Evolutionary conservation across 2,797 vertebrate species (phyloP).

Genomic region (Chiroxiphia lanceolata): DNA sequence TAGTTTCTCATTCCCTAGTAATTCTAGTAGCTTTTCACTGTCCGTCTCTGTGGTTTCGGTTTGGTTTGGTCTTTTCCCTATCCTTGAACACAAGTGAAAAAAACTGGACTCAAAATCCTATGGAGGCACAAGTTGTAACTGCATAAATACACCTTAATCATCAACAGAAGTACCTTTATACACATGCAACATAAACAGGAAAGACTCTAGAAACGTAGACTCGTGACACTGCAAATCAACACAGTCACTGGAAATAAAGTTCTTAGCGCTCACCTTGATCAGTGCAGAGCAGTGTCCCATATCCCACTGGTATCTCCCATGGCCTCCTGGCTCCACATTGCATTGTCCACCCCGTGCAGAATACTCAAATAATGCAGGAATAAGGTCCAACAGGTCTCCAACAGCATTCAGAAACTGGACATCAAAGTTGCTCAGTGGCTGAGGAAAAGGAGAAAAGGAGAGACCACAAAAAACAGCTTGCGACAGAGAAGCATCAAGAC

Average conservation of each 20-base stretch:
- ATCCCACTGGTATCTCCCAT: slow-evolving; percentile 77
- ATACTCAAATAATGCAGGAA: slow-evolving; percentile 79
- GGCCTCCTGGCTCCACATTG: background rate
- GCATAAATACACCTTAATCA: background rate
- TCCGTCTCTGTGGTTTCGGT: background rate
- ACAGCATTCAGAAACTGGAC: slow-evolving; percentile 86
- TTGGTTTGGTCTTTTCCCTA: background rate
- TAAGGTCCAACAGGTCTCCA: slow-evolving; percentile 90
- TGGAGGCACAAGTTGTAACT: background rate
- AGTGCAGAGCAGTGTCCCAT: slow-evolving; percentile 93
- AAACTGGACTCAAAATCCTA: background rate
- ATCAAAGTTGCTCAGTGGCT: slow-evolving; percentile 85
- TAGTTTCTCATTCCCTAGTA: background rate
- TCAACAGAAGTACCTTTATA: background rate
- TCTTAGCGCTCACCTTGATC: slow-evolving; percentile 85
- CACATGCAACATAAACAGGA: background rate
- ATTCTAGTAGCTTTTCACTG: background rate
- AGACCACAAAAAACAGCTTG: background rate
- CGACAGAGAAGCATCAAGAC: background rate
- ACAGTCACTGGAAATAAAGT: background rate
- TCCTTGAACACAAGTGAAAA: background rate
- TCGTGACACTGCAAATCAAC: background rate
- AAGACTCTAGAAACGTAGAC: background rate
- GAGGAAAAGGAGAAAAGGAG: background rate
- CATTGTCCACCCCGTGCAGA: background rate